Base-by-base conservation (phyloP, 1,140 invertebrate species). In the Apis laboriosa region DNA sequence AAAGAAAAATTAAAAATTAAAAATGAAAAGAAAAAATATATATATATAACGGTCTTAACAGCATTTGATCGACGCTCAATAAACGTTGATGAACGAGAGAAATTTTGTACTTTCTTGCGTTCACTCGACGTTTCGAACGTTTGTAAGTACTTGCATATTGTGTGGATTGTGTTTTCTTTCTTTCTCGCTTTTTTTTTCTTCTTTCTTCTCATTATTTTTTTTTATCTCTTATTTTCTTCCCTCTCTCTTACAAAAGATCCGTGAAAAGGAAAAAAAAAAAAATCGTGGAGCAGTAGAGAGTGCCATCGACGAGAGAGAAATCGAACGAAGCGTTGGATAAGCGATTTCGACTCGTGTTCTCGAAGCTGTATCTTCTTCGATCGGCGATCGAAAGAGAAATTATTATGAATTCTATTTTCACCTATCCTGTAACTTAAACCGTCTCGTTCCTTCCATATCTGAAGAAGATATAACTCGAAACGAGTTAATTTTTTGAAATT, bases 101-200 rank as follows among this genome's bases (percentile, higher is more conserved):
- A 73, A 80, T 80, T 73, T 76, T 28, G 51, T 56, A 70, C 66
- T 73, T 60, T 43, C 55, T 81, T 81, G 77, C 72, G 74, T 85
- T 87, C 76, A 75, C 67, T 82, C 80, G 78, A 77, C 68, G 78
- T 88, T n/a, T 51, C 43, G 51, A 43, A 53, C 53, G 78, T 88
- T 72, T 88, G 84, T 88, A 83, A 85, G 83, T 88, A 88, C 84
- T 88, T 88, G 76, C 43, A 68, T 61, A 63, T 70, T 60, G 86
- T 88, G 86, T 85, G 87, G 58, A 86, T 80, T 85, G 86, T 88
- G 75, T 85, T 85, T 80, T 83, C 60, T 55, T 63, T 79, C 86
- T 24, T 63, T 58, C 15, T 58, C 15, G 15, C 17, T 68, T 68
- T 17, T 15, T 49, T 68, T 11, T 67, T 15, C 49, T 67, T 49